A percentile compares a stretch with the other conserved stretches of the same genome.
Conservation (phyloP, 2,797 vertebrate genomes). For the Apodemus agrarius region DNA sequence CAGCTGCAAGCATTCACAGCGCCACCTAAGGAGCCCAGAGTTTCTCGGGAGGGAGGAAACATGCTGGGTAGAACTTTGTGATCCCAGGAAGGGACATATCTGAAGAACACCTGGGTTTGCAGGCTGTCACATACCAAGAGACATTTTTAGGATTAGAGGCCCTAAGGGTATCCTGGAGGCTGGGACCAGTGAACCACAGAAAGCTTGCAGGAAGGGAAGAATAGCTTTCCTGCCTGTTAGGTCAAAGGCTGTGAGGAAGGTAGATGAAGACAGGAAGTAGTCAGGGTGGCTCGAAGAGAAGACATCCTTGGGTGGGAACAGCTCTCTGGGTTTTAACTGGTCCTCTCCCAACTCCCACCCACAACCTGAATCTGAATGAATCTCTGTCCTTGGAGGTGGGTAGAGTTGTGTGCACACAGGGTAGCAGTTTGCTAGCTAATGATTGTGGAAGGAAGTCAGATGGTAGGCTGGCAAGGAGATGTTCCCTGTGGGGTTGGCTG, state of each 20-base stretch:
- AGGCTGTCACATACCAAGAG: not conserved
- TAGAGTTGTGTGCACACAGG: rapidly evolving
- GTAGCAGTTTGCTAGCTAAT: not conserved
- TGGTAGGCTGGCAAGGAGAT: not conserved
- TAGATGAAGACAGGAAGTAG: not conserved
- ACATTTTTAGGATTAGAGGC: not conserved
- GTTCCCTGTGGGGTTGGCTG: not conserved
- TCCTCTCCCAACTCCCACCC: too few species aligned
- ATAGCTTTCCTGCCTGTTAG: not conserved
- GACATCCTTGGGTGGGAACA: not conserved
- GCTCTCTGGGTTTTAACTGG: not conserved
- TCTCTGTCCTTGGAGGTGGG: not conserved
- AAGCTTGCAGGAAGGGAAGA: not conserved
- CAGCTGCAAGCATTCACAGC: not conserved
- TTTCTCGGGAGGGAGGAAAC: not conserved
- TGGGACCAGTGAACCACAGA: not conserved
- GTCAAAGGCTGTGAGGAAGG: not conserved
- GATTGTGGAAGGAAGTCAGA: slow-evolving; percentile 41
- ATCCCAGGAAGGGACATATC: not conserved
- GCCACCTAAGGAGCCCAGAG: not conserved
- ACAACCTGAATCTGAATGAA: not conserved
- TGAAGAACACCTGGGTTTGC: not conserved
- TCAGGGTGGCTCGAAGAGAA: not conserved
- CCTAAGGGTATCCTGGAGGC: not conserved
- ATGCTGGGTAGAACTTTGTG: not conserved